These are phyloP conservation scores for Rhincodon typus DNA, from an alignment of 2,797 vertebrate species.

Conservation along the genomic window DNA sequence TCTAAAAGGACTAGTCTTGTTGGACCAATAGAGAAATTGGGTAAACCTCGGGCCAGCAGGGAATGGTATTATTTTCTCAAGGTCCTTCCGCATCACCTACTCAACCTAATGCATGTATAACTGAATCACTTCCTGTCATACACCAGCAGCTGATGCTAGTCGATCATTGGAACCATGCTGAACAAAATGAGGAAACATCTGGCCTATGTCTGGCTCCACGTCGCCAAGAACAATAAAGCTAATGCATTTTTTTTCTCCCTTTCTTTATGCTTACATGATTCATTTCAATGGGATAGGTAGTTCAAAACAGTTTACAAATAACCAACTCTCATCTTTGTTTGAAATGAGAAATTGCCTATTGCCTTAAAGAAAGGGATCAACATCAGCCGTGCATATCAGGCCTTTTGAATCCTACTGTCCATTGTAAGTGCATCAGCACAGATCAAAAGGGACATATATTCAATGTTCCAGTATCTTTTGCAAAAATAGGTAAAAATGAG, in stretches of 20 bases:
- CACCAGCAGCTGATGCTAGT: neutral
- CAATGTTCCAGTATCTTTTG: neutral
- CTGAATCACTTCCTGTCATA: neutral
- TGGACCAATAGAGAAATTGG: neutral
- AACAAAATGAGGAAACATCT: constrained; percentile 30
- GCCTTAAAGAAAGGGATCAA: neutral
- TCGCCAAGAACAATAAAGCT: neutral
- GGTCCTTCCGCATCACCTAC: neutral
- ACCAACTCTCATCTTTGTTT: neutral
- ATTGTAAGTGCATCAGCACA: neutral
- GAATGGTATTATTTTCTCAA: neutral
- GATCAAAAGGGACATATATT: neutral
- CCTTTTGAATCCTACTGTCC: neutral
- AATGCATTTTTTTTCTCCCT: neutral
- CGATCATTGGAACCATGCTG: neutral
- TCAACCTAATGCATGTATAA: neutral
- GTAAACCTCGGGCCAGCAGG: neutral
- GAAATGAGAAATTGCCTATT: neutral
- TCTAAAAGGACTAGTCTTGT: neutral
- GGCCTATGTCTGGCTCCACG: neutral
- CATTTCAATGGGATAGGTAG: neutral
- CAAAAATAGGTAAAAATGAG: neutral
- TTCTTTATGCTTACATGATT: neutral
- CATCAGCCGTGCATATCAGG: neutral
- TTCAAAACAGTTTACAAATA: neutral